Evolutionary conservation across 2,797 vertebrate species (phyloP).

Genomic region (Perodicticus potto): DNA sequence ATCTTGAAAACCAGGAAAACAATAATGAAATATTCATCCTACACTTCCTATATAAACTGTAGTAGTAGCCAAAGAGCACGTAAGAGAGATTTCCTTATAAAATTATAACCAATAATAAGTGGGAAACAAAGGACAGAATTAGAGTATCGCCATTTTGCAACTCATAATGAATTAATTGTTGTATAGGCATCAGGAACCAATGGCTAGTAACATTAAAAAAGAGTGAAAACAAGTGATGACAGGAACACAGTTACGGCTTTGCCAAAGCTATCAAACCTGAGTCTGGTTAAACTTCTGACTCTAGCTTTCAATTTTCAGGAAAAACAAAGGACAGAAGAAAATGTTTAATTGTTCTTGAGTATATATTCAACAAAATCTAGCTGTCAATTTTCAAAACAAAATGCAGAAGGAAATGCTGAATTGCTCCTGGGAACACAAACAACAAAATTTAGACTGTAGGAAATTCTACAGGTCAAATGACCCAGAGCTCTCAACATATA

Average conservation of each 20-base stretch:
- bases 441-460: slow-evolving; percentile 24
- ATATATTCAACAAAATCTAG: not conserved
- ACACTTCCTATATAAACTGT: slow-evolving; percentile 11
- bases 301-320: slow-evolving; percentile 8
- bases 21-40: not conserved
- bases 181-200: not conserved
- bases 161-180: not conserved
- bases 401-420: not conserved
- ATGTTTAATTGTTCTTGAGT: not conserved
- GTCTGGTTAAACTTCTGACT: slow-evolving; percentile 30
- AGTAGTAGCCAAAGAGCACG: not conserved
- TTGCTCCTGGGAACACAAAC: not conserved
- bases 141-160: not conserved
- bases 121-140: slow-evolving; percentile 14
- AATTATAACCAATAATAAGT: slow-evolving; percentile 30
- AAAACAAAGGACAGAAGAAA: not conserved
- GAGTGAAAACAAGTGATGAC: not conserved
- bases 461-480: slow-evolving; percentile 30
- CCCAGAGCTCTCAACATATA: not conserved
- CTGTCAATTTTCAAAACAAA: not conserved
- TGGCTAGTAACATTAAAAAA: slow-evolving; percentile 22
- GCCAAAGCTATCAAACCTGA: slow-evolving; percentile 17
- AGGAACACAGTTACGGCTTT: not conserved
- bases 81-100: not conserved
- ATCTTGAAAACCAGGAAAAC: slow-evolving; percentile 25